These are phyloP conservation scores for Conchocele bisecta DNA, from an alignment of 2,888 invertebrate genomes.

Conservation along the genomic window DNA sequence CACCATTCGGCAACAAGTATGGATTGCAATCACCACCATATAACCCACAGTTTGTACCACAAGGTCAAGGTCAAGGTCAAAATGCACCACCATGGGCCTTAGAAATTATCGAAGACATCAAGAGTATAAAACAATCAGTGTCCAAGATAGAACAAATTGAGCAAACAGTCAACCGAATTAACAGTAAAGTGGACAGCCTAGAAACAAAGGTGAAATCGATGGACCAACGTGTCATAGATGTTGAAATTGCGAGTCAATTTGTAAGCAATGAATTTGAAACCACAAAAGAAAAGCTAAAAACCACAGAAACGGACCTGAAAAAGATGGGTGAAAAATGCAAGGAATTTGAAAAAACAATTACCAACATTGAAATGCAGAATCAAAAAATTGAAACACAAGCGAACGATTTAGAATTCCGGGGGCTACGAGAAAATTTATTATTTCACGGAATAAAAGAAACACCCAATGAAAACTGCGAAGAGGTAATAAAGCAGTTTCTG, in stretches of 20 bases:
- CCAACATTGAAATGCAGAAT: neutral
- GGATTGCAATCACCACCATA: neutral
- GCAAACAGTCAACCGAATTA: conserved; percentile 3
- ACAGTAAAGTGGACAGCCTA: neutral
- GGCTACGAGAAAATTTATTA: conserved; percentile 4
- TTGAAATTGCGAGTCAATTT: conserved; percentile 1
- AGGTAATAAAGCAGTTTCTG: neutral
- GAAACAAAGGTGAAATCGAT: conserved; percentile 1
- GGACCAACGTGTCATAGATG: neutral
- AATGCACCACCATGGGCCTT: conserved; percentile 3
- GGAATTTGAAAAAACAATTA: neutral
- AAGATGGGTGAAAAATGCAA: conserved; percentile 1
- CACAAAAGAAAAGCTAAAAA: conserved; percentile 3
- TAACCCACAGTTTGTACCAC: neutral
- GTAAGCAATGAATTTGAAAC: neutral
- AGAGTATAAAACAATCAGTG: neutral
- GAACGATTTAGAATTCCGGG: conserved; percentile 3
- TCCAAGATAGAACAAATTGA: conserved; percentile 3
- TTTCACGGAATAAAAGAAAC: conserved; percentile 1
- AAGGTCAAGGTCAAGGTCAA: neutral
- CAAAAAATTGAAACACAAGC: neutral
- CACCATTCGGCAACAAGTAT: neutral
- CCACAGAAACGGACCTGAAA: neutral
- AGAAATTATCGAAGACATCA: conserved; percentile 12
- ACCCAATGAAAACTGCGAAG: conserved; percentile 8